Evolutionary conservation across 2,797 vertebrate species (phyloP).

Genomic region (Arctocebus calabarensis): DNA sequence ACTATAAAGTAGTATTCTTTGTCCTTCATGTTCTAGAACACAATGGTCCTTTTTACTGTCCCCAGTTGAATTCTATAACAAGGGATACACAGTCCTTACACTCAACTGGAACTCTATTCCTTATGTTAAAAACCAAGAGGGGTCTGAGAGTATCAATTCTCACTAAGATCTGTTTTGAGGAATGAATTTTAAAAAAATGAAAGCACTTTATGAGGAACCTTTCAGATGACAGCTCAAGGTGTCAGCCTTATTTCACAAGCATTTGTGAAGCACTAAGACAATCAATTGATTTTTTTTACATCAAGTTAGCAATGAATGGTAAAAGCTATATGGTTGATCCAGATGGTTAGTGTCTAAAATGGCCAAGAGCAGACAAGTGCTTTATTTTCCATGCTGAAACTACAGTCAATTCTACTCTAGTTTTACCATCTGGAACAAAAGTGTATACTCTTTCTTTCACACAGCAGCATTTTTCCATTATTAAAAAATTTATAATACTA

Average conservation of each 20-base stretch:
- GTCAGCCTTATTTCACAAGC: constrained; percentile 12
- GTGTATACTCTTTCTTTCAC: constrained; percentile 39
- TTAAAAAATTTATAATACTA: constrained; percentile 18
- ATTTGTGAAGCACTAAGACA: constrained; percentile 38
- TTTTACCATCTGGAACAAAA: constrained; percentile 31
- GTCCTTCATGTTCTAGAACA: constrained; percentile 41
- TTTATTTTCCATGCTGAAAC: not conserved
- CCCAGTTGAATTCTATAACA: constrained; percentile 13
- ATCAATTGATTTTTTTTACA: not conserved
- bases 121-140: constrained; percentile 38
- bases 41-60: not conserved
- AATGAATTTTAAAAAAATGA: constrained; percentile 21
- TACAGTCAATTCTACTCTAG: constrained; percentile 62
- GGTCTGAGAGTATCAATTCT: not conserved
- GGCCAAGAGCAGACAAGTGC: constrained; percentile 32
- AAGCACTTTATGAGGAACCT: not conserved
- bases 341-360: constrained; percentile 52
- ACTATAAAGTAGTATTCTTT: not conserved
- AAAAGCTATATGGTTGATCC: constrained; percentile 42
- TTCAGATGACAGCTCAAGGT: not conserved
- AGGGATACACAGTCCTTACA: not conserved
- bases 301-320: constrained; percentile 25
- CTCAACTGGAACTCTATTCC: constrained; percentile 19
- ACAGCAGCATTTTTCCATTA: constrained; percentile 1
- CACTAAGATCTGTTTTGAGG: constrained; percentile 23